Percentiles rank a stretch among this genome's conserved stretches.
These are phyloP conservation scores for Ahaetulla prasina DNA, from an alignment of 2,113 vertebrate genomes.

Conservation along the genomic window DNA sequence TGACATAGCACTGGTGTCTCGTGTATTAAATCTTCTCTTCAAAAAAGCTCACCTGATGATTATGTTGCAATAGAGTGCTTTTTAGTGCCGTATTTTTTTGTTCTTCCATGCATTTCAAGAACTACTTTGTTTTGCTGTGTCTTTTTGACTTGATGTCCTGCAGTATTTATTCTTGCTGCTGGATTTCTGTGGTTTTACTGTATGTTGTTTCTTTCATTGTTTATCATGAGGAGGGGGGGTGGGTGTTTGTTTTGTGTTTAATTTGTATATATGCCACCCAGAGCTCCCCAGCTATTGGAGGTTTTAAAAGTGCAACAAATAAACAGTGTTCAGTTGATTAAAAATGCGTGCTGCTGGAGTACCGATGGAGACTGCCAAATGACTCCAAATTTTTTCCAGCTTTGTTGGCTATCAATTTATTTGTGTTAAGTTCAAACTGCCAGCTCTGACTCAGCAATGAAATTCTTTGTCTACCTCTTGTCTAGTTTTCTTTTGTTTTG, in stretches of 20 bases:
- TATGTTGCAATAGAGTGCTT: neutral
- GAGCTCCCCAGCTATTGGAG: neutral
- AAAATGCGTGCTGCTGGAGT: neutral
- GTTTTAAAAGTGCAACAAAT: neutral
- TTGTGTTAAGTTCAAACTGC: neutral
- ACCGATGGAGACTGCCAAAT: neutral
- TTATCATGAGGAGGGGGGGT: neutral
- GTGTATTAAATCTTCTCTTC: neutral
- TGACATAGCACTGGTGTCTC: neutral
- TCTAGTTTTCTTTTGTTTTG: neutral
- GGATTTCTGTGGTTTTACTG: neutral
- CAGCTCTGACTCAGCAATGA: neutral
- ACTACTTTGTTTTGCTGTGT: neutral
- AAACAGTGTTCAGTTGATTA: neutral
- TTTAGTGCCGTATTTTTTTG: neutral
- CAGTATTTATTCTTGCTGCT: neutral
- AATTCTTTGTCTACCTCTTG: neutral
- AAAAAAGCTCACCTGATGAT: neutral
- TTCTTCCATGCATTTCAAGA: neutral
- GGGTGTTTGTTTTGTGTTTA: neutral
- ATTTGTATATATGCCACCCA: neutral
- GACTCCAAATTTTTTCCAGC: neutral
- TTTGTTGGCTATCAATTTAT: neutral
- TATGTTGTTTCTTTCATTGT: neutral
- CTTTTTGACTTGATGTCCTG: neutral